Evolutionary conservation across 2,888 invertebrate genomes (phyloP).

Genomic region (Pyrgus malvae): DNA sequence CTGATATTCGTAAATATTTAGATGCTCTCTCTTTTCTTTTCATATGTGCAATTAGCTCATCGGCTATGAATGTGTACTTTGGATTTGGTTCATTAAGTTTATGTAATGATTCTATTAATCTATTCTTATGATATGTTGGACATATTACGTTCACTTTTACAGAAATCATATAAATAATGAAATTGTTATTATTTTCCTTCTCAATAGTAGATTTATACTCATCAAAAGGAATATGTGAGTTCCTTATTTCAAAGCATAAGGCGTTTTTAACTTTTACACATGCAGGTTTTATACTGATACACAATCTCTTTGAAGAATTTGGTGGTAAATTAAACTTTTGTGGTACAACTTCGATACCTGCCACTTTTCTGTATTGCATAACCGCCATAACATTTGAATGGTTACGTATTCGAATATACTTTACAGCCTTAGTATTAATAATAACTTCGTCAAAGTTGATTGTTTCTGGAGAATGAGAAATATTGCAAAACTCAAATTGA

Average conservation of each 20-base stretch:
- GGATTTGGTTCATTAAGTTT: conserved; percentile 53
- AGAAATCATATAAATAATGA: conserved; percentile 49
- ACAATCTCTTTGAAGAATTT: conserved; percentile 51
- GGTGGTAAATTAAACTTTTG: conserved; percentile 57
- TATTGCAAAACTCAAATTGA: conserved; percentile 70
- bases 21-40: conserved; percentile 44
- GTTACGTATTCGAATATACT: conserved; percentile 67
- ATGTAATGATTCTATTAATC: conserved; percentile 58
- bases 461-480: conserved; percentile 70
- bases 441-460: conserved; percentile 69
- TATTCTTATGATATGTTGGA: conserved; percentile 40
- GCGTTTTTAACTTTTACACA: conserved; percentile 48
- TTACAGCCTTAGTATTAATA: conserved; percentile 56
- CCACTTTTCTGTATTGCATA: conserved; percentile 59
- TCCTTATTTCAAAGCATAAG: conserved; percentile 56
- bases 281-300: conserved; percentile 55
- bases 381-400: conserved; percentile 63
- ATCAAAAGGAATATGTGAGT: conserved; percentile 46
- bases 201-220: conserved; percentile 24
- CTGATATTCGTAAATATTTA: conserved; percentile 48
- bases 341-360: conserved; percentile 67
- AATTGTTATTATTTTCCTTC: conserved; percentile 43
- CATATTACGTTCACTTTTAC: conserved; percentile 51
- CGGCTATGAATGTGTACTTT: conserved; percentile 53
- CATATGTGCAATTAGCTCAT: conserved; percentile 43